These are phyloP conservation scores for Phodopus roborovskii DNA, from an alignment of 2,113 vertebrate genomes.

Conservation along the genomic window DNA sequence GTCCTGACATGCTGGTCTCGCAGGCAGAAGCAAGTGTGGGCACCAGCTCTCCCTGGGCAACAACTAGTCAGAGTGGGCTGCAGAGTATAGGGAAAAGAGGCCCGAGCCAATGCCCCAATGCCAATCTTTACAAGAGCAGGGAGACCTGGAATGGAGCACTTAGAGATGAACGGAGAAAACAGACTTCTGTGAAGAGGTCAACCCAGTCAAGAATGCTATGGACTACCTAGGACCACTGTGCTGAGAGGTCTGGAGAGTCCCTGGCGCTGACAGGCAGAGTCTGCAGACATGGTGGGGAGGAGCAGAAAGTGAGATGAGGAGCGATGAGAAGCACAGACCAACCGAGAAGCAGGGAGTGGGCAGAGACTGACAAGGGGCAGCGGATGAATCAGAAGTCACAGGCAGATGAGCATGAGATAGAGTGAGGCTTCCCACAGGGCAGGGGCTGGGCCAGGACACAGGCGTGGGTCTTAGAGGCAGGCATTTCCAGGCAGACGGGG, in stretches of 20 bases:
- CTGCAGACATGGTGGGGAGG: background rate
- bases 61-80: background rate
- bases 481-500: background rate
- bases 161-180: background rate
- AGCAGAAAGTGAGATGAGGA: background rate
- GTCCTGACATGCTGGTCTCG: background rate
- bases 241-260: background rate
- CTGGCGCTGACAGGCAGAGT: background rate
- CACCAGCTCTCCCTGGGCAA: background rate
- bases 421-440: background rate
- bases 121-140: background rate
- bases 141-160: too few relatives aligned
- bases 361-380: background rate
- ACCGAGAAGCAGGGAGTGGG: background rate
- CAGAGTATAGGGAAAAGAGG: background rate
- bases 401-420: background rate
- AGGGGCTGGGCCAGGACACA: background rate
- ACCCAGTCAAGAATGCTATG: background rate
- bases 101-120: background rate
- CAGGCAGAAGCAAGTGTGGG: background rate
- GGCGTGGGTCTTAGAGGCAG: background rate
- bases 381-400: background rate
- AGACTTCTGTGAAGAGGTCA: background rate
- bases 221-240: background rate
- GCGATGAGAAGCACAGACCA: background rate